Conservation (phyloP, 2,888 invertebrate species). For the Ceriagrion tenellum region DNA sequence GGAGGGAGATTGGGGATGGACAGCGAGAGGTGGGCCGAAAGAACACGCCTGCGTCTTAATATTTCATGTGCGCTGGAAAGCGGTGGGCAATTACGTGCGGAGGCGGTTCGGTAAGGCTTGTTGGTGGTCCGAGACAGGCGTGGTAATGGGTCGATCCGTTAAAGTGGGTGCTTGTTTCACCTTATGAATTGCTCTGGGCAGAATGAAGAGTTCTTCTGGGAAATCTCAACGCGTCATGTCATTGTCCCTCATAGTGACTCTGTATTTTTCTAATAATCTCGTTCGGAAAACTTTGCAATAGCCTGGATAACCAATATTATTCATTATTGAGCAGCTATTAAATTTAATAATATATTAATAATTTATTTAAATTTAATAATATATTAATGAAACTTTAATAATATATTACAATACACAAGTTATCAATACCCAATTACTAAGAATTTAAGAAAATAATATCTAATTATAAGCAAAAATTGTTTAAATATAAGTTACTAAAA, state of each 20-base stretch:
- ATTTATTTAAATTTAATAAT: no score
- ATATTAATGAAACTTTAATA: no score
- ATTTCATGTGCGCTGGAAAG: background rate
- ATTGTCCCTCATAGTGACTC: background rate
- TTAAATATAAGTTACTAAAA: no score
- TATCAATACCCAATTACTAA: no score
- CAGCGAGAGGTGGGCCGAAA: background rate
- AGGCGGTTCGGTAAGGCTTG: background rate
- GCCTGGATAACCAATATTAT: no score
- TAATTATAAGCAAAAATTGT: no score
- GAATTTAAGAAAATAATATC: no score
- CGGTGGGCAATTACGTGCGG: constrained; percentile 26
- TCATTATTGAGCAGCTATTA: no score
- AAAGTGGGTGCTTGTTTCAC: background rate
- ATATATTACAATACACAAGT: no score
- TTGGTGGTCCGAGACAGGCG: background rate
- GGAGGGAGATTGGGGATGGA: background rate
- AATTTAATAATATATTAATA: no score
- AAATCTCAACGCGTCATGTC: background rate
- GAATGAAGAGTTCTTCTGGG: background rate
- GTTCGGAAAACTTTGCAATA: no score
- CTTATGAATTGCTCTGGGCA: background rate
- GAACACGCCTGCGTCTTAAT: background rate
- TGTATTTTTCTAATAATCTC: no score
- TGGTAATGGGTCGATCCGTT: background rate